phyloP scores from a whole-genome alignment of 2,797 vertebrate genomes.

The Molothrus aeneus region DNA sequence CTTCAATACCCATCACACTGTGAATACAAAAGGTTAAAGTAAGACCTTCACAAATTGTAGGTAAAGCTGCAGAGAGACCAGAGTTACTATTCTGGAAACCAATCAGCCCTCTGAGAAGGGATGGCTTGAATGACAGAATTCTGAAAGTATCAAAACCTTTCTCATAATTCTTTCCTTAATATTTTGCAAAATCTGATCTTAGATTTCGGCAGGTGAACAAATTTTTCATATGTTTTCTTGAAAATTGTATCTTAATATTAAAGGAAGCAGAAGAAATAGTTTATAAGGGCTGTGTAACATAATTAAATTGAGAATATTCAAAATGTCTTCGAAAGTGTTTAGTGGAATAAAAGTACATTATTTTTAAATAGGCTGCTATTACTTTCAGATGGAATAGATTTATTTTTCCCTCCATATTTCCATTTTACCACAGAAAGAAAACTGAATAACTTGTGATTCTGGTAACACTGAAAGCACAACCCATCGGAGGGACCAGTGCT shows the following conservation, averaged over 20 bases:
- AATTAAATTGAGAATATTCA: neutral
- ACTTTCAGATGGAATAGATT: neutral
- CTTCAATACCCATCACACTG: neutral
- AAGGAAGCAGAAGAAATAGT: neutral
- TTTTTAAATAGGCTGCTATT: neutral
- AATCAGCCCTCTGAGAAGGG: neutral
- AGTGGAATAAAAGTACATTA: neutral
- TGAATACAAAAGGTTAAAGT: neutral
- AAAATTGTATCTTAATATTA: neutral
- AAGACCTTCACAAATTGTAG: neutral
- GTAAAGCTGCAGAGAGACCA: neutral
- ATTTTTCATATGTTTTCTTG: neutral
- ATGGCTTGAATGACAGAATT: neutral
- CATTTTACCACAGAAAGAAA: neutral
- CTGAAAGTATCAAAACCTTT: neutral
- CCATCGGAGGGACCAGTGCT: rapidly evolving
- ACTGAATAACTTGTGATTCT: neutral
- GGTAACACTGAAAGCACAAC: neutral
- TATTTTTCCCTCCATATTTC: neutral
- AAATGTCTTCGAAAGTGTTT: neutral
- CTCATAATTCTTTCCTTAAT: neutral
- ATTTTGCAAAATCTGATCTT: neutral
- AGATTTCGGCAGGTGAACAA: neutral
- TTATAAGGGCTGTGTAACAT: neutral
- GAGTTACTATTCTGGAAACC: neutral